A percentile compares a stretch with the other conserved stretches of the same genome.
Evolutionary conservation across 2,888 invertebrate species (phyloP).

Genomic region (Mesorhabditis spiculigera): DNA sequence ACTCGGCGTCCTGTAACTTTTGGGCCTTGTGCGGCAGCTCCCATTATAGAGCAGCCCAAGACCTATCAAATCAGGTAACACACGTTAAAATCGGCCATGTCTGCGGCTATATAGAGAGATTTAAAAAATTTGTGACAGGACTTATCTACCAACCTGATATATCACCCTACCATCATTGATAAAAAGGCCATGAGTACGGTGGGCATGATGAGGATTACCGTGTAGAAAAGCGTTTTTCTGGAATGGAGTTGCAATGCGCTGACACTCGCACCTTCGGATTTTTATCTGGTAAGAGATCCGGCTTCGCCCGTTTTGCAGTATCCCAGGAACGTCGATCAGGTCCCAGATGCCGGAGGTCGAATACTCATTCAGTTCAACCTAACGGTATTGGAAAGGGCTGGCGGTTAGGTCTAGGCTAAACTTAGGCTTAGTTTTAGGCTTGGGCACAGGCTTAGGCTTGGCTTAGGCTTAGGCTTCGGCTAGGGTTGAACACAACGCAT

Average conservation of each 20-base stretch:
- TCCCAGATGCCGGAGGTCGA: slow-evolving; percentile 98
- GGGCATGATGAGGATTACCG: slow-evolving; percentile 96
- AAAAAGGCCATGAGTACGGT: slow-evolving; percentile 98
- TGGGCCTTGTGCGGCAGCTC: too few relatives aligned
- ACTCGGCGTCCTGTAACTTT: too few relatives aligned
- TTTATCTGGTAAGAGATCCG: slow-evolving; percentile 53
- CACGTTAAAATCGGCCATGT: too few relatives aligned
- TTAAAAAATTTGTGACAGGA: too few relatives aligned
- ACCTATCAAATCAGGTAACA: too few relatives aligned
- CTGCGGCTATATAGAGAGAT: too few relatives aligned
- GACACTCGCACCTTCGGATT: slow-evolving; percentile 38
- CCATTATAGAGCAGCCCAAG: too few relatives aligned
- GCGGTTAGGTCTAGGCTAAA: slow-evolving; percentile 37
- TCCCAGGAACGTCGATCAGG: slow-evolving; percentile 78
- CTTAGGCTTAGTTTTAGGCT: too few relatives aligned
- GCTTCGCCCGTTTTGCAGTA: slow-evolving; percentile 75
- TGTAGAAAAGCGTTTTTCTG: slow-evolving; percentile 91
- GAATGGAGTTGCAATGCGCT: slow-evolving; percentile 10
- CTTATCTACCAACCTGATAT: too few relatives aligned
- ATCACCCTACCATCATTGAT: slow-evolving; percentile 69
- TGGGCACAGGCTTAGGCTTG: too few relatives aligned
- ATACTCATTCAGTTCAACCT: slow-evolving; percentile 92
- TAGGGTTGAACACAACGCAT: too few relatives aligned
- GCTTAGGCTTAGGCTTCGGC: too few relatives aligned
- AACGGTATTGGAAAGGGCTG: slow-evolving; percentile 18